Evolutionary conservation across 2,888 invertebrate genomes (phyloP).

Genomic region (Tenthredo livida): DNA sequence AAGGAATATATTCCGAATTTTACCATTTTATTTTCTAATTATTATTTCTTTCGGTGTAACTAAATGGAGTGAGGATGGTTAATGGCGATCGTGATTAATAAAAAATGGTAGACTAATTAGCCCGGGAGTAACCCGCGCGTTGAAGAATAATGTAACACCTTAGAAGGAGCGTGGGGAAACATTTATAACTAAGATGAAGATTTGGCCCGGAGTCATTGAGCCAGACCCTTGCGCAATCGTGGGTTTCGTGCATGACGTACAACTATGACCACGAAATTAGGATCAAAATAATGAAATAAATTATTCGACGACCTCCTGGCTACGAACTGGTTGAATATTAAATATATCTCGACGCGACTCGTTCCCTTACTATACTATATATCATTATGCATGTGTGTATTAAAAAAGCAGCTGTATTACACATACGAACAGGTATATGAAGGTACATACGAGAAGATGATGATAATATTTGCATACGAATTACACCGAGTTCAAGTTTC

Average conservation of each 20-base stretch:
- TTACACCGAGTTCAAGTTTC: background rate
- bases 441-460: background rate
- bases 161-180: constrained; percentile 28
- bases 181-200: background rate
- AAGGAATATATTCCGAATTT: background rate
- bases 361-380: background rate
- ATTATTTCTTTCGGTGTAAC: background rate
- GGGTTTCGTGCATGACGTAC: constrained; percentile 1
- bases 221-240: background rate
- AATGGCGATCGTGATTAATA: constrained; percentile 21
- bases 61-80: background rate
- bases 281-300: constrained; percentile 42
- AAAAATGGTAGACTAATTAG: constrained; percentile 41
- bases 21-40: background rate
- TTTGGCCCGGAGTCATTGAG: constrained; percentile 6
- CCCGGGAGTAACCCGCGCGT: constrained; percentile 28
- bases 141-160: constrained; percentile 33
- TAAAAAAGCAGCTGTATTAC: background rate
- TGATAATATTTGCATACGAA: constrained; percentile 23
- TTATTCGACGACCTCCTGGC: constrained; percentile 10
- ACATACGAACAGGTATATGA: background rate
- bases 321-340: constrained; percentile 17
- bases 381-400: background rate
- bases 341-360: constrained; percentile 4
- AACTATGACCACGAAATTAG: constrained; percentile 35